Conservation (phyloP, 1,140 invertebrate species). For the Macrocentrus cingulum region DNA sequence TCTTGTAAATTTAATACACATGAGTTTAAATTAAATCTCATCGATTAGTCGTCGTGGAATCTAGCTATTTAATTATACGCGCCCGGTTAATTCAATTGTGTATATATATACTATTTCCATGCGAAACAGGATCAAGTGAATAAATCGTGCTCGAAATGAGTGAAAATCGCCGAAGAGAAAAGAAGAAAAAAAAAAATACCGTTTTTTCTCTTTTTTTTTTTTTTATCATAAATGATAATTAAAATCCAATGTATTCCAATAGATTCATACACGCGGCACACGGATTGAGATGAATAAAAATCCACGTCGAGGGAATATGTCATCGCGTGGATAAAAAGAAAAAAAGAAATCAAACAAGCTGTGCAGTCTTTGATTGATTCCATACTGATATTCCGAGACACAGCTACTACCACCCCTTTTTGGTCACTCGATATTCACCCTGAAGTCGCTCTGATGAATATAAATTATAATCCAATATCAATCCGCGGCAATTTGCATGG, state of each 20-base stretch:
- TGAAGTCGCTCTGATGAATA: slow-evolving; percentile 6
- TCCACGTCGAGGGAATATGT: too few species aligned
- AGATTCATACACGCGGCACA: too few species aligned
- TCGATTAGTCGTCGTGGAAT: neutral
- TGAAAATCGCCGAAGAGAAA: too few species aligned
- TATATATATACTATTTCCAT: neutral
- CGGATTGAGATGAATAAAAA: neutral
- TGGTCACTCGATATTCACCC: slow-evolving; percentile 12
- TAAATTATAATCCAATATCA: slow-evolving; percentile 20
- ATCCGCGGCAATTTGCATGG: slow-evolving; percentile 14
- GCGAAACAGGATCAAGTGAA: too few species aligned
- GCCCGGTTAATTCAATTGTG: slow-evolving; percentile 1
- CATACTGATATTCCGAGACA: too few species aligned
- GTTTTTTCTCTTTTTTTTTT: too few species aligned
- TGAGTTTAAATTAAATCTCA: neutral
- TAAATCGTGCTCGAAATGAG: neutral
- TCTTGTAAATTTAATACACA: too few species aligned
- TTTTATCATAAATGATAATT: too few species aligned
- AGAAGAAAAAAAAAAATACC: too few species aligned
- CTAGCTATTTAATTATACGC: neutral
- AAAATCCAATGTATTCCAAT: too few species aligned
- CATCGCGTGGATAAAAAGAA: too few species aligned
- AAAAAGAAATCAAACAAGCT: too few species aligned
- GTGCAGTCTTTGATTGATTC: neutral
- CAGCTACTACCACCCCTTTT: neutral